A percentile compares a stretch with the other conserved stretches of the same genome.
phyloP scores from a whole-genome alignment of 2,888 invertebrate genomes.

The Xestoiulus laeticollis region DNA sequence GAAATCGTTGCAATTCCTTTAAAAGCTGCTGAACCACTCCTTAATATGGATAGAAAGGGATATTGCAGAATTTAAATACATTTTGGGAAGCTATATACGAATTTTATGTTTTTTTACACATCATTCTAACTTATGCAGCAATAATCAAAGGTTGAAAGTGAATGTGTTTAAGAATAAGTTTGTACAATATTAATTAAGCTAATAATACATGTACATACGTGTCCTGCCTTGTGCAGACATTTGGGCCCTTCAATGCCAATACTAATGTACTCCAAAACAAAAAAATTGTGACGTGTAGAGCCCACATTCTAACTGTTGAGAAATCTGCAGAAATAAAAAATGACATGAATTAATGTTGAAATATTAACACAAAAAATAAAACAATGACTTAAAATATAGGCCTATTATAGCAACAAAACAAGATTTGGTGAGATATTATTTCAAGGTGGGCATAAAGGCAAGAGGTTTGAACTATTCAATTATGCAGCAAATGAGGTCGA shows the following conservation, averaged over 20 bases:
- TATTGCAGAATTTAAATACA: too few species aligned
- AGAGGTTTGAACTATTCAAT: background rate
- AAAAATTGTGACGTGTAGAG: background rate
- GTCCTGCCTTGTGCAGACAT: slow-evolving; percentile 81
- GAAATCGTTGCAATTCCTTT: too few species aligned
- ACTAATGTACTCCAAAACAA: slow-evolving; percentile 43
- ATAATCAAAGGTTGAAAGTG: too few species aligned
- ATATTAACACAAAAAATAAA: background rate
- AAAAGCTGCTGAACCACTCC: too few species aligned
- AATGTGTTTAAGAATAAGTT: too few species aligned
- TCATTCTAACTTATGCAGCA: too few species aligned
- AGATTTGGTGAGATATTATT: background rate
- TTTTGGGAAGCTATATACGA: too few species aligned
- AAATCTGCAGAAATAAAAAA: slow-evolving; percentile 49
- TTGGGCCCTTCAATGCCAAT: slow-evolving; percentile 73
- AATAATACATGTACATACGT: too few species aligned
- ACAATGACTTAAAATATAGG: background rate
- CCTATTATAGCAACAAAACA: background rate
- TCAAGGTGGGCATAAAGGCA: background rate
- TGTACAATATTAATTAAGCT: too few species aligned
- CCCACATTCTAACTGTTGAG: background rate
- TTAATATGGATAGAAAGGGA: too few species aligned
- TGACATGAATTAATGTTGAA: background rate
- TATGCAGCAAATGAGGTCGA: background rate
- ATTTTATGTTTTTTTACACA: too few species aligned